These are phyloP conservation scores for Formicarius rufipectus DNA, from an alignment of 2,113 vertebrate genomes.

Conservation along the genomic window DNA sequence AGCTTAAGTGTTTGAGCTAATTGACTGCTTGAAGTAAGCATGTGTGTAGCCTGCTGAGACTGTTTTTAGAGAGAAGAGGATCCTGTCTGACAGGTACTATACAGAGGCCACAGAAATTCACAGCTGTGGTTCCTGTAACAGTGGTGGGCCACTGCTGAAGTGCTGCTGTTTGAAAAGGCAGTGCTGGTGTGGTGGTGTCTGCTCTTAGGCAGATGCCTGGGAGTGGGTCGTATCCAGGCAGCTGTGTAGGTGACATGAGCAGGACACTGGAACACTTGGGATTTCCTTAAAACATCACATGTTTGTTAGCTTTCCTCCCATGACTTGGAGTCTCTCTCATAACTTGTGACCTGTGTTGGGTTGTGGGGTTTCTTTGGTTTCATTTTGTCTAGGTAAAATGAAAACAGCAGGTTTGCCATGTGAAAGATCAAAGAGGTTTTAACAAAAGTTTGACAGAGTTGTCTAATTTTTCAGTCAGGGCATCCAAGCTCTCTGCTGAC, in stretches of 20 bases:
- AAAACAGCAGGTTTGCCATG: neutral
- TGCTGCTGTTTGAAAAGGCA: neutral
- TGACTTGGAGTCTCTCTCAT: neutral
- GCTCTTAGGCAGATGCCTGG: too few species aligned
- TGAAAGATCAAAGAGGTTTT: neutral
- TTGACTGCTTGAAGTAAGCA: neutral
- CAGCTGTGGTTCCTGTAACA: neutral
- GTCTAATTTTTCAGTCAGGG: neutral
- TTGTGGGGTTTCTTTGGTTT: neutral
- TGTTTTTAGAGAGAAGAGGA: neutral
- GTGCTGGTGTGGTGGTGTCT: too few species aligned
- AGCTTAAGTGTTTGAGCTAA: neutral
- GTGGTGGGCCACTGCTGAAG: neutral
- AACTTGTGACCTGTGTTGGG: neutral
- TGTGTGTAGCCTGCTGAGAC: neutral
- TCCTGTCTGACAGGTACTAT: too few species aligned
- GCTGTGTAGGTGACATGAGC: accelerated
- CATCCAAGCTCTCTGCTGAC: neutral
- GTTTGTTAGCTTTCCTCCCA: accelerated
- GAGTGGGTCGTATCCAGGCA: neutral
- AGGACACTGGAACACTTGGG: neutral
- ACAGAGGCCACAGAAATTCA: neutral
- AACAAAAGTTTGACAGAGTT: neutral
- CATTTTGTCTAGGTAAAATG: neutral
- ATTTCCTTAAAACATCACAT: neutral